Evolutionary conservation across 1,140 invertebrate genomes (phyloP).

Genomic region (Globodera rostochiensis): DNA sequence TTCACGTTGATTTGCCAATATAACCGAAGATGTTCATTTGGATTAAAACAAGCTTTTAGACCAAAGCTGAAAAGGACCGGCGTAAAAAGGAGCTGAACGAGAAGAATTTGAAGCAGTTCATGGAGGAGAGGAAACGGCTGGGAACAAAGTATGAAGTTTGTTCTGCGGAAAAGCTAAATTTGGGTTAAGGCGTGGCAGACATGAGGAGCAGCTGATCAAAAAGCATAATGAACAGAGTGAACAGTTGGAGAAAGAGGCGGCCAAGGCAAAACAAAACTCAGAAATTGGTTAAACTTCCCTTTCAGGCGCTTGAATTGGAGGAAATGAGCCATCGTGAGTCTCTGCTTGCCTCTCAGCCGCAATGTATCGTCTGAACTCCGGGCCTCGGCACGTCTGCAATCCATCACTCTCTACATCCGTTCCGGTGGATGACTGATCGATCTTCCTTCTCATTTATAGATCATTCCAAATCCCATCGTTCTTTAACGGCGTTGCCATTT

Average conservation of each 20-base stretch:
- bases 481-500: no score
- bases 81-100: slow-evolving; percentile 88
- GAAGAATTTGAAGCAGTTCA: slow-evolving; percentile 97
- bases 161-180: background rate
- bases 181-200: slow-evolving; percentile 71
- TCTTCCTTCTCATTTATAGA: no score
- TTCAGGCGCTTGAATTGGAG: slow-evolving; percentile 55
- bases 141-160: slow-evolving; percentile 29
- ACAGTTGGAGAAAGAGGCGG: slow-evolving; percentile 84
- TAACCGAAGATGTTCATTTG: background rate
- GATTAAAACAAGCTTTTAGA: slow-evolving; percentile 83
- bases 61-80: slow-evolving; percentile 91
- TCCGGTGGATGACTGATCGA: no score
- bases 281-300: slow-evolving; percentile 6
- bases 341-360: slow-evolving; percentile 51
- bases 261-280: slow-evolving; percentile 73
- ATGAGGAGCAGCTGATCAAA: slow-evolving; percentile 88
- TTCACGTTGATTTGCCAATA: background rate
- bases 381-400: no score
- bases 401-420: no score
- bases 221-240: slow-evolving; percentile 89
- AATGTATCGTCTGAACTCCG: slow-evolving; percentile 48
- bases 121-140: slow-evolving; percentile 86
- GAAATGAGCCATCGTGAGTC: slow-evolving; percentile 59
- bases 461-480: no score